phyloP scores from a whole-genome alignment of 2,888 invertebrate genomes.

The Automeris io region DNA sequence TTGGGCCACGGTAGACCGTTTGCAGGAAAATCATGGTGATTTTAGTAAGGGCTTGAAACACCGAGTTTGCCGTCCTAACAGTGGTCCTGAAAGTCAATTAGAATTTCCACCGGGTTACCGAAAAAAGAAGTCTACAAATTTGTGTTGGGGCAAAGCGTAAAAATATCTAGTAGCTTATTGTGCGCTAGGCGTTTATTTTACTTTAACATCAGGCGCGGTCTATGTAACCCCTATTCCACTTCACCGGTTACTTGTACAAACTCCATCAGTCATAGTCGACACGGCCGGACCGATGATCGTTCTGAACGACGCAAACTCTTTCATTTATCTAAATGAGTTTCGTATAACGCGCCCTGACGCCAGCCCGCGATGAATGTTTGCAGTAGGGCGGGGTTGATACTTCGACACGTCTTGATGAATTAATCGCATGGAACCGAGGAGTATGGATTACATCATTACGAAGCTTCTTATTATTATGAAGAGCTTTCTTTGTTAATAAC shows the following conservation, averaged over 20 bases:
- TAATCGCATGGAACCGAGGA: constrained; percentile 39
- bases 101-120: too few species aligned
- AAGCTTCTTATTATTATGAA: constrained; percentile 6
- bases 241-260: constrained; percentile 13
- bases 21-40: too few species aligned
- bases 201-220: neutral
- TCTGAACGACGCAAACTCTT: constrained; percentile 49
- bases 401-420: constrained; percentile 53
- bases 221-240: neutral
- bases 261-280: constrained; percentile 49
- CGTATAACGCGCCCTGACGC: constrained; percentile 1
- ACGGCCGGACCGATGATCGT: constrained; percentile 14
- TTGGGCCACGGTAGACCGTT: too few species aligned
- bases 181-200: too few species aligned
- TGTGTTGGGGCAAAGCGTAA: too few species aligned
- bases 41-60: too few species aligned
- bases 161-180: too few species aligned
- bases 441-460: constrained; percentile 9
- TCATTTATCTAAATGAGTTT: constrained; percentile 71
- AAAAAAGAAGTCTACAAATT: too few species aligned
- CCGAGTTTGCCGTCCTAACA: too few species aligned
- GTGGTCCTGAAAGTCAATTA: too few species aligned
- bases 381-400: constrained; percentile 25
- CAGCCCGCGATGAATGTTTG: constrained; percentile 32
- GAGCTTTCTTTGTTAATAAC: neutral